Evolutionary conservation across 1,140 invertebrate species (phyloP).

Genomic region (Musca vetustissima): DNA sequence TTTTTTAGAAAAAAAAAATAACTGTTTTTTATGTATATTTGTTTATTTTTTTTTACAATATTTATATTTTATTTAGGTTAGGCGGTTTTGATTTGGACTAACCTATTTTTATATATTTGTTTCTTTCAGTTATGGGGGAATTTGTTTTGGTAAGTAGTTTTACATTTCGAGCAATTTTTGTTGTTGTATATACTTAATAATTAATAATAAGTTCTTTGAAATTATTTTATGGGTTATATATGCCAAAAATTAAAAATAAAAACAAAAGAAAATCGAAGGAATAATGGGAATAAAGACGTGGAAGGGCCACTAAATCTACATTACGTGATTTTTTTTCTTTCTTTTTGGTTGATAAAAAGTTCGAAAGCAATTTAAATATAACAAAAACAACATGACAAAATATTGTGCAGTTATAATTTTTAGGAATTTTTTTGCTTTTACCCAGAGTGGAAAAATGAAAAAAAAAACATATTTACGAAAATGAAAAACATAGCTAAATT

Average conservation of each 20-base stretch:
- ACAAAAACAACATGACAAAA: too few species aligned
- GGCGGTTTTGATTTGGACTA: background rate
- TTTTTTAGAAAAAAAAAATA: background rate
- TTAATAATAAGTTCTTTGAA: slow-evolving; percentile 2
- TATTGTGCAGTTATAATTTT: too few species aligned
- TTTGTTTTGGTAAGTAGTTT: slow-evolving; percentile 3
- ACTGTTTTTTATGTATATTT: slow-evolving; percentile 1
- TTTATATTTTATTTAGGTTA: slow-evolving; percentile 6
- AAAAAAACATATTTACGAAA: too few species aligned
- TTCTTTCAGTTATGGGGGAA: background rate
- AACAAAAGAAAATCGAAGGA: background rate
- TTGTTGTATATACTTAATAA: background rate
- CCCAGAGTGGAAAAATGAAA: too few species aligned
- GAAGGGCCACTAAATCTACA: too few species aligned
- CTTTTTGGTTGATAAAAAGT: too few species aligned
- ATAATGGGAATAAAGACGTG: background rate
- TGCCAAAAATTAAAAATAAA: too few species aligned
- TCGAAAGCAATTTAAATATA: too few species aligned
- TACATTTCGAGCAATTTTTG: slow-evolving; percentile 15
- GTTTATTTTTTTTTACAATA: background rate
- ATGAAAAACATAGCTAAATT: too few species aligned
- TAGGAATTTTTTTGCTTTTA: too few species aligned
- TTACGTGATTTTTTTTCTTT: too few species aligned
- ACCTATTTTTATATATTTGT: background rate
- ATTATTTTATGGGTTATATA: background rate